Evolutionary conservation across 1,140 invertebrate genomes (phyloP).

Genomic region (Odontomachus brunneus): DNA sequence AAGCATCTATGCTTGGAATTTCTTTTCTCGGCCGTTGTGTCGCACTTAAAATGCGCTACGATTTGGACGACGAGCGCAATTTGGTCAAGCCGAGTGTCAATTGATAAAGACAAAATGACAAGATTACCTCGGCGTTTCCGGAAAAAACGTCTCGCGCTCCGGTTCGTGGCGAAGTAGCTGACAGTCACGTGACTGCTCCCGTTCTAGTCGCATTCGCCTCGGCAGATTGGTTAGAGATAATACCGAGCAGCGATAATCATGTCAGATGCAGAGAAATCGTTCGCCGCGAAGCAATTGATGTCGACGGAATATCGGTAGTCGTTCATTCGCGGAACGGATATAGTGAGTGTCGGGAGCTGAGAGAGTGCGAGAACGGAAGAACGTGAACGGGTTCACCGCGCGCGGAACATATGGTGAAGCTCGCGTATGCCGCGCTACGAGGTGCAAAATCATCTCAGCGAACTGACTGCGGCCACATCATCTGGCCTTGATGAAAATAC

Average conservation of each 20-base stretch:
- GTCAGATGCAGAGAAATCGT: constrained; percentile 5
- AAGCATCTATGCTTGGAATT: too few relatives aligned
- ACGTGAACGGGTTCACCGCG: not conserved
- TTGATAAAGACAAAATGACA: too few relatives aligned
- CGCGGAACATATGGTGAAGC: constrained; percentile 55
- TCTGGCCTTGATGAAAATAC: constrained; percentile 76
- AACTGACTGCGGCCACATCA: constrained; percentile 78
- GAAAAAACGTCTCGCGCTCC: too few relatives aligned
- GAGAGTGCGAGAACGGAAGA: too few relatives aligned
- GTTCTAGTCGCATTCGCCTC: constrained; percentile 15
- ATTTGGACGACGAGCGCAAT: too few relatives aligned
- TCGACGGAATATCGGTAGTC: not conserved
- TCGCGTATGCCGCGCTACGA: constrained; percentile 27
- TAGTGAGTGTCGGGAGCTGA: not conserved
- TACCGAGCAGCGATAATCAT: constrained; percentile 37
- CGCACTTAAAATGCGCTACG: too few relatives aligned
- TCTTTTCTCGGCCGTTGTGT: too few relatives aligned
- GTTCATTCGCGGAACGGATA: not conserved
- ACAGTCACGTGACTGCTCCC: constrained; percentile 53
- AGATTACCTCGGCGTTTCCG: too few relatives aligned
- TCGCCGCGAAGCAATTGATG: constrained; percentile 10
- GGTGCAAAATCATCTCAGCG: constrained; percentile 47
- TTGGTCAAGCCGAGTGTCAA: too few relatives aligned
- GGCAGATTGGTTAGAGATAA: constrained; percentile 42
- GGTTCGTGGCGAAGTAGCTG: constrained; percentile 3